A percentile compares a stretch with the other conserved stretches of the same genome.
Conservation (phyloP, 2,797 vertebrate genomes). For the Crax fasciolata region DNA sequence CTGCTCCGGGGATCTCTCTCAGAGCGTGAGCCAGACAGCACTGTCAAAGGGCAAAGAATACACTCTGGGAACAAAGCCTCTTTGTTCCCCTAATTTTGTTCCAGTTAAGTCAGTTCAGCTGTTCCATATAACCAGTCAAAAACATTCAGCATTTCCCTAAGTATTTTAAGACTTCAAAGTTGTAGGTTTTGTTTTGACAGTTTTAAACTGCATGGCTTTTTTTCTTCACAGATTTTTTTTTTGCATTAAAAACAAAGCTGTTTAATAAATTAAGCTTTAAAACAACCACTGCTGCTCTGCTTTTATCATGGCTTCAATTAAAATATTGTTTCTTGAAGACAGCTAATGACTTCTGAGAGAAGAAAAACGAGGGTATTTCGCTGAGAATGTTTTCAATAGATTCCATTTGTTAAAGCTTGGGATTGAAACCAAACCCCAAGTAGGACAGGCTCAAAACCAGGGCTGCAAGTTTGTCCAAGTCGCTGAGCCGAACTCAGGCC, state of each 20-base stretch:
- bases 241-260: slow-evolving; percentile 60
- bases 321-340: slow-evolving; percentile 67
- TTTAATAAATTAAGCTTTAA: slow-evolving; percentile 70
- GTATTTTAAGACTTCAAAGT: slow-evolving; percentile 78
- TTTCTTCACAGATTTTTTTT: background rate
- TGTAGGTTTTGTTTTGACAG: slow-evolving; percentile 70
- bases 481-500: background rate
- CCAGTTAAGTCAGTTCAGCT: slow-evolving; percentile 79
- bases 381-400: slow-evolving; percentile 41
- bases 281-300: background rate
- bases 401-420: slow-evolving; percentile 31
- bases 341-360: background rate
- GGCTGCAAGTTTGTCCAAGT: background rate
- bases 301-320: slow-evolving; percentile 74
- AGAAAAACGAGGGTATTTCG: background rate
- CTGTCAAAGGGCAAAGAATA: slow-evolving; percentile 74
- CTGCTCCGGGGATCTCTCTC: background rate
- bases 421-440: slow-evolving; percentile 52
- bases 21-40: background rate
- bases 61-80: slow-evolving; percentile 69
- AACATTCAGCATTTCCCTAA: slow-evolving; percentile 70
- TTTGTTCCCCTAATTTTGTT: slow-evolving; percentile 79
- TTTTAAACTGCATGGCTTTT: slow-evolving; percentile 13
- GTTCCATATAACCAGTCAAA: slow-evolving; percentile 74
- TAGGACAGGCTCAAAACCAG: background rate